Conservation (phyloP, 2,113 vertebrate genomes). For the Eonycteris spelaea region DNA sequence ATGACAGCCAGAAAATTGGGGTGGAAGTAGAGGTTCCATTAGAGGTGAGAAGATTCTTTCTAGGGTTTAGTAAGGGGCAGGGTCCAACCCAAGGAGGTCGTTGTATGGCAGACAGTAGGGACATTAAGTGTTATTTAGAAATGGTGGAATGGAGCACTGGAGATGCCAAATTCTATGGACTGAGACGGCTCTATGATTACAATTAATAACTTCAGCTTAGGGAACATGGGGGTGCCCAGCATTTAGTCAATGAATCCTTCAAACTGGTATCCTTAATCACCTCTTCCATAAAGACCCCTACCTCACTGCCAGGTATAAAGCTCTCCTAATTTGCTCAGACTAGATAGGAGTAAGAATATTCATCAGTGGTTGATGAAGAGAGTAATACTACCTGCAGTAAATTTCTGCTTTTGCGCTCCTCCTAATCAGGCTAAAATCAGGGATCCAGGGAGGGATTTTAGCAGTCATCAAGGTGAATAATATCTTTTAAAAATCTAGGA, state of each 20-base stretch:
- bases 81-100: background rate
- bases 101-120: background rate
- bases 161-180: background rate
- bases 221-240: background rate
- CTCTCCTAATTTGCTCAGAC: background rate
- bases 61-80: fast-evolving
- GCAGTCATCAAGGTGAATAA: background rate
- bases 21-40: background rate
- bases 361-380: background rate
- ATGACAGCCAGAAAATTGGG: background rate
- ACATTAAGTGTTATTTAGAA: background rate
- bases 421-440: background rate
- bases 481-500: background rate
- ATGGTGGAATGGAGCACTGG: fast-evolving
- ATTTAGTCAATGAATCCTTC: background rate
- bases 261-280: background rate
- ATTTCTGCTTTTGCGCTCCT: background rate
- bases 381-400: background rate
- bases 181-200: background rate
- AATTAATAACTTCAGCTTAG: background rate
- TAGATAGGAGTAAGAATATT: background rate
- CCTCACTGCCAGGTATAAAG: background rate
- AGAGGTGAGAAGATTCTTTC: background rate
- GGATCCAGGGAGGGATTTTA: fast-evolving
- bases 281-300: background rate